These are phyloP conservation scores for Pseudococcus jackbeardsleyi DNA, from an alignment of 2,888 invertebrate genomes.

Conservation along the genomic window DNA sequence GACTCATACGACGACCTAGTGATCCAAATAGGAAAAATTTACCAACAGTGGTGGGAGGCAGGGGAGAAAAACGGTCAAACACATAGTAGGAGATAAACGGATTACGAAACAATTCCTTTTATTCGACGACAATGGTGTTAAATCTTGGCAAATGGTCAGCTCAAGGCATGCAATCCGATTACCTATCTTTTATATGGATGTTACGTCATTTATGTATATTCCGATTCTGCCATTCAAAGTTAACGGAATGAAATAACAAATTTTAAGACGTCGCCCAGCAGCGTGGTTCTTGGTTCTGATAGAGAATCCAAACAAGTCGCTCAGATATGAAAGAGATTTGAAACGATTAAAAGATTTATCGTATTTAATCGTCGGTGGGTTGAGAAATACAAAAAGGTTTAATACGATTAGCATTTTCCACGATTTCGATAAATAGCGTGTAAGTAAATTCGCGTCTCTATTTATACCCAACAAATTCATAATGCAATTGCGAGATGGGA, in stretches of 20 bases:
- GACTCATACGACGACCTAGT: slow-evolving; percentile 46
- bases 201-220: slow-evolving; percentile 60
- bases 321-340: slow-evolving; percentile 30
- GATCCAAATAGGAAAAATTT: slow-evolving; percentile 48
- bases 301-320: slow-evolving; percentile 49
- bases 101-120: slow-evolving; percentile 61
- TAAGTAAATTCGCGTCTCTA: slow-evolving; percentile 16
- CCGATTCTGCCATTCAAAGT: slow-evolving; percentile 51
- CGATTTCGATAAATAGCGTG: neutral
- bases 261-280: slow-evolving; percentile 46
- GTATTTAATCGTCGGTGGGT: slow-evolving; percentile 38
- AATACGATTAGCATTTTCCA: slow-evolving; percentile 38
- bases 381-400: slow-evolving; percentile 48
- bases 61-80: slow-evolving; percentile 37
- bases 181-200: slow-evolving; percentile 60
- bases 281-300: neutral
- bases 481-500: neutral
- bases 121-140: slow-evolving; percentile 59
- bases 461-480: neutral
- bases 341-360: slow-evolving; percentile 51
- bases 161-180: slow-evolving; percentile 60
- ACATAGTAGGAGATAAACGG: slow-evolving; percentile 45
- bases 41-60: neutral
- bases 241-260: slow-evolving; percentile 62
- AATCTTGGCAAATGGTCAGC: slow-evolving; percentile 63